These are phyloP conservation scores for Lampropteryx suffumata DNA, from an alignment of 2,888 invertebrate genomes.

Conservation along the genomic window DNA sequence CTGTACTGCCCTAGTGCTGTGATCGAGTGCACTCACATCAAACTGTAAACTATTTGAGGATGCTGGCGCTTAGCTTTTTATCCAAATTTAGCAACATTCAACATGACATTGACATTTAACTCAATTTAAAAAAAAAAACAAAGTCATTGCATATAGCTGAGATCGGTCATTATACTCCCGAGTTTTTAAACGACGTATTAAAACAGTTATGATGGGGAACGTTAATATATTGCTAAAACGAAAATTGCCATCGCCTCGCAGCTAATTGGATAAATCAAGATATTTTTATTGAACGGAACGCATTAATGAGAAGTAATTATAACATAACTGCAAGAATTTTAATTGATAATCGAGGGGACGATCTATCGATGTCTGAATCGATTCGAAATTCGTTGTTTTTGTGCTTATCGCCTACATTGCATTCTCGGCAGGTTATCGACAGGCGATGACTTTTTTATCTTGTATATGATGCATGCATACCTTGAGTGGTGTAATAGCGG, in stretches of 20 bases:
- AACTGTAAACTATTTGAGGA: constrained; percentile 49
- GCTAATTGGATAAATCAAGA: constrained; percentile 50
- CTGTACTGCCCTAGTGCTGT: constrained; percentile 44
- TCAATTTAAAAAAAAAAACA: constrained; percentile 8
- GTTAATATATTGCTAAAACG: constrained; percentile 42
- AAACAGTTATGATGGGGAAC: constrained; percentile 27
- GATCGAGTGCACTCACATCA: constrained; percentile 24
- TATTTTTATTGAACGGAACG: constrained; percentile 54
- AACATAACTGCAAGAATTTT: constrained; percentile 65
- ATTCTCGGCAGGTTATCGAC: constrained; percentile 26
- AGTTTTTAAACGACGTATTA: constrained; percentile 28
- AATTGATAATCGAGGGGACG: constrained; percentile 59
- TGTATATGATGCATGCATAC: constrained; percentile 27
- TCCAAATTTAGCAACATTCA: constrained; percentile 13
- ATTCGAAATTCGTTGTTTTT: constrained; percentile 43
- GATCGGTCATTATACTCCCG: constrained; percentile 13
- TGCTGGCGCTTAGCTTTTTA: constrained; percentile 57
- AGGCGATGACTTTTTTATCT: constrained; percentile 33
- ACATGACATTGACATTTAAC: neutral
- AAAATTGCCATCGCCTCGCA: constrained; percentile 39
- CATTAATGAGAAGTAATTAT: constrained; percentile 57
- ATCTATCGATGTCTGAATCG: constrained; percentile 48
- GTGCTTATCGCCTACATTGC: constrained; percentile 25
- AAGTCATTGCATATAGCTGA: neutral
- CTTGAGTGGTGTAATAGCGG: constrained; percentile 23